Evolutionary conservation across 2,113 vertebrate genomes (phyloP).

Genomic region (Vulpes ferrilata): DNA sequence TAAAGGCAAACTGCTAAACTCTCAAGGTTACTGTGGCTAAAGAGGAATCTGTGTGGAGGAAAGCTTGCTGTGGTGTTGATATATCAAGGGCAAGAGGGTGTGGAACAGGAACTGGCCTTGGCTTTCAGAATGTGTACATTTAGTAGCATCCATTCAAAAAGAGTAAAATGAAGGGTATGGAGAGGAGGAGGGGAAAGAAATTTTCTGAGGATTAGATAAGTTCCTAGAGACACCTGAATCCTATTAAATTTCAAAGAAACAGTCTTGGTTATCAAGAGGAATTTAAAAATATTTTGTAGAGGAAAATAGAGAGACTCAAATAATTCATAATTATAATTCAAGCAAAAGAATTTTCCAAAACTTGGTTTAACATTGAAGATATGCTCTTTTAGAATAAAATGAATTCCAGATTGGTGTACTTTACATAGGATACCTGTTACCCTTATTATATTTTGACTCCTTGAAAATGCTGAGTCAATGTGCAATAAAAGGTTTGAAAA

Average conservation of each 20-base stretch:
- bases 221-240: slow-evolving; percentile 62
- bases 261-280: slow-evolving; percentile 18
- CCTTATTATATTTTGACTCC: slow-evolving; percentile 66
- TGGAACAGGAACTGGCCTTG: slow-evolving; percentile 62
- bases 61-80: slow-evolving; percentile 76
- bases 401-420: slow-evolving; percentile 53
- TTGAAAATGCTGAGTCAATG: slow-evolving; percentile 69
- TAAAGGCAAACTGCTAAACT: slow-evolving; percentile 83
- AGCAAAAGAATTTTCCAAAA: slow-evolving; percentile 55
- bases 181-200: not conserved
- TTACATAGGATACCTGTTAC: slow-evolving; percentile 53
- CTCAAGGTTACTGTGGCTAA: slow-evolving; percentile 82
- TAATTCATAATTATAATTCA: slow-evolving; percentile 64
- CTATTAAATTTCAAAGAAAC: slow-evolving; percentile 68
- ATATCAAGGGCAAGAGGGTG: slow-evolving; percentile 78
- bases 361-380: slow-evolving; percentile 25
- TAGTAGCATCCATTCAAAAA: slow-evolving; percentile 58
- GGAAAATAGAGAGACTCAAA: slow-evolving; percentile 34
- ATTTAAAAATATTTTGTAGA: slow-evolving; percentile 49
- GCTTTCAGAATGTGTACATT: slow-evolving; percentile 76
- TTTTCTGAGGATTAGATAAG: slow-evolving; percentile 46
- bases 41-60: slow-evolving; percentile 83
- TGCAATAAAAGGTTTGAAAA: slow-evolving; percentile 70
- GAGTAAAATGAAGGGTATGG: slow-evolving; percentile 71
- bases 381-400: slow-evolving; percentile 50